Evolutionary conservation across 2,888 invertebrate genomes (phyloP), one percentile per base, ranked within the genome.

Genomic region (Spicauda simplicius): DNA sequence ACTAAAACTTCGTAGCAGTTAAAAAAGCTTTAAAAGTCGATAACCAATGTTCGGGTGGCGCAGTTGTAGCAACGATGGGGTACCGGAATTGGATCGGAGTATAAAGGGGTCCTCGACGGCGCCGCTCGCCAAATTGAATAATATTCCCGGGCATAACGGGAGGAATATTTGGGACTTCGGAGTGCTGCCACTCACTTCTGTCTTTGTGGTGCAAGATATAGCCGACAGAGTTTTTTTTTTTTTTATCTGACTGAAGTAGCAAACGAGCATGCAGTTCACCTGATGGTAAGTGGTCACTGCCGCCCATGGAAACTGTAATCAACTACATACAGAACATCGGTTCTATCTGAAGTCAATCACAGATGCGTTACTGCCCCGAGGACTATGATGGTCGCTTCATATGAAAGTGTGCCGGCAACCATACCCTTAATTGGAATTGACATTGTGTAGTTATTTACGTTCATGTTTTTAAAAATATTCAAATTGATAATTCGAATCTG

Each of bases 71-170:
- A 16, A 50, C 48, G 48, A 7, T n/a, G 30, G 48, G 58, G 45
- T 33, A 16, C 33, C 20, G 53, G 61, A 37, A 60, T 59, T 25
- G 50, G 60, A 60, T 16, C 53, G 41, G 25, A 53, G 41, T 55
- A 54, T 37, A 54, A 61, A 52, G 61, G 19, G 61, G 20, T 4
- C 12, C 20, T 37, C 37, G 61, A n/a, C 12, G 33, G 57, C 50
- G 64, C 50, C 50, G 33, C 33, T 55, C 55, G 30, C 30, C 57
- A 57, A 64, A 64, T 64, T 64, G 64, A 64, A 64, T 64, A 57
- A 64, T 64, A 64, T 57, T 63, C 57, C 48, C 48, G 25, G 57
- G 8, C 55, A 64, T 64, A 48, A 30, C 57, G 50, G 64, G 30
- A 18, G 25, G 48, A 55, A 64, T 57, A 52, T 50, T 64, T 12